Conservation (phyloP, 2,888 invertebrate species). For the Petrophora chlorosata region DNA sequence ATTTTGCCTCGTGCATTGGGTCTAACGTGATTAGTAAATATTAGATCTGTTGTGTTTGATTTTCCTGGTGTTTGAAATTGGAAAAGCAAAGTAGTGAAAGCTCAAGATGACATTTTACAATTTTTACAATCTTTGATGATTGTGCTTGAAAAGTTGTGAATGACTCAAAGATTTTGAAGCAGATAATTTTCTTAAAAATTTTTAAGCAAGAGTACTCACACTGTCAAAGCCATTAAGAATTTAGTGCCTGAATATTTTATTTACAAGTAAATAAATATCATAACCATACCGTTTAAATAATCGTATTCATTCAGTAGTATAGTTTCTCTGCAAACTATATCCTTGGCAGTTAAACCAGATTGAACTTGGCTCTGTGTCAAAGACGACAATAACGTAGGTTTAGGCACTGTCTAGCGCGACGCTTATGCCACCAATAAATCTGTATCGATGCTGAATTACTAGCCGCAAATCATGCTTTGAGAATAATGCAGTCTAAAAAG, state of each 20-base stretch:
- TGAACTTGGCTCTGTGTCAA: conserved; percentile 65
- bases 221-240: too few relatives aligned
- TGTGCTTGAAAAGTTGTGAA: not conserved
- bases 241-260: not conserved
- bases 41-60: conserved; percentile 3
- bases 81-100: not conserved
- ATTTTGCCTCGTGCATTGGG: conserved; percentile 2
- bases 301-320: conserved; percentile 2
- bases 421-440: conserved; percentile 17
- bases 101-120: not conserved
- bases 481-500: not conserved
- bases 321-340: conserved; percentile 14
- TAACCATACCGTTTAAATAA: not conserved
- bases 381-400: conserved; percentile 38
- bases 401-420: conserved; percentile 35
- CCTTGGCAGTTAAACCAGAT: conserved; percentile 55
- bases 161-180: not conserved
- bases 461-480: conserved; percentile 5
- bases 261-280: too few relatives aligned
- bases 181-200: too few relatives aligned
- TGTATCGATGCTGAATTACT: conserved; percentile 13
- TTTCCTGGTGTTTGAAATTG: not conserved
- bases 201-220: too few relatives aligned
- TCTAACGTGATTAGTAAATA: conserved; percentile 5
- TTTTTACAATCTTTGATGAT: not conserved